Evolutionary conservation across 2,888 invertebrate genomes (phyloP), one percentile per base, ranked within the genome.

Genomic region (Campoletis raptor): DNA sequence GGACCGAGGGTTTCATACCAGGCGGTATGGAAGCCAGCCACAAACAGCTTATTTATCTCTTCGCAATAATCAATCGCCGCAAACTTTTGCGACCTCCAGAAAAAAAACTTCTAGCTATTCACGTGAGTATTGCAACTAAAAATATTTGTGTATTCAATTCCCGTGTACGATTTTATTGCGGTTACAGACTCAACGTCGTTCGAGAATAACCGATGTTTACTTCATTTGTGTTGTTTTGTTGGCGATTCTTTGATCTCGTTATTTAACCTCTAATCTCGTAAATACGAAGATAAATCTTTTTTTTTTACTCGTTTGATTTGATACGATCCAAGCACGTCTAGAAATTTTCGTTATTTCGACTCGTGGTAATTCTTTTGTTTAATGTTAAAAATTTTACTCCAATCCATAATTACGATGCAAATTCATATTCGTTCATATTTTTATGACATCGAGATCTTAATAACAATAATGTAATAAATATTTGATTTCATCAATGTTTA

Each of bases 21-120:
- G 88, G 83, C 83, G 86, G 82, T 87, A 92, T 92, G 92, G 91
- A 92, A 92, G 91, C 90, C 89, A 91, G 90, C 92, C 89, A 89
- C 89, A 90, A 92, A 91, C 90, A 89, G 90, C 89, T 92, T 91
- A 92, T 92, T 93, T 92, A 92, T 92, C 90, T 92, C 90, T 79
- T 37, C 87, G 86, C 86, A 90, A 92, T 92, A 92, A 92, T 93
- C 89, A 88, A 90, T 90, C 89, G 81, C 88, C 90, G 88, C 87
- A 89, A 90, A 89, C 82, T 88, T 91, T 92, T 89, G 87, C 88
- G 81, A 90, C 83, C 61, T 80, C 82, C 67, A 81, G 78, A 85
- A 81, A 78, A 80, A 80, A 83, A 80, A 81, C 78, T 85, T 77
- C 80, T 80, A 78, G 83, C 37, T 81, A 61, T 54, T 76, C 76